Conservation (phyloP, 2,797 vertebrate species). For the Pseudochirops corinnae region DNA sequence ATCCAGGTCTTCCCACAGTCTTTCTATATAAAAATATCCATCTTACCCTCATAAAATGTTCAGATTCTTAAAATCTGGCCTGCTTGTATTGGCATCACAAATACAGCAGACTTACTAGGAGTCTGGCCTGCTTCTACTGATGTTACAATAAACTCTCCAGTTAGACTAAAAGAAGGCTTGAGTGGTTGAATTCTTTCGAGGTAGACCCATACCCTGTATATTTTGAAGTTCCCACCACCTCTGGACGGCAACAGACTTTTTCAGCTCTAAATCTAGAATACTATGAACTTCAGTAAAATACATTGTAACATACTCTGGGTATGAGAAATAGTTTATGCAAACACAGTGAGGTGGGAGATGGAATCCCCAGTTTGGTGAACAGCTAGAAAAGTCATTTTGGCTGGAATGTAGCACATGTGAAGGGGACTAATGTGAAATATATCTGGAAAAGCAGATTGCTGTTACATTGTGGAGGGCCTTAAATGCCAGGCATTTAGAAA, state of each 20-base stretch:
- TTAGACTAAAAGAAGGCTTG: too few relatives aligned
- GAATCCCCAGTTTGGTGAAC: neutral
- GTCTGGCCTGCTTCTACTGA: too few relatives aligned
- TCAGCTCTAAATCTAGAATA: neutral
- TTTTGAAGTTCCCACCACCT: too few relatives aligned
- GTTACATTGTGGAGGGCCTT: neutral
- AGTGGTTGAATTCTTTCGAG: too few relatives aligned
- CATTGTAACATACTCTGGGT: neutral
- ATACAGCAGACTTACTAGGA: too few relatives aligned
- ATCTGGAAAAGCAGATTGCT: neutral
- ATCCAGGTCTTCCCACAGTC: too few relatives aligned
- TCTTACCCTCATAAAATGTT: too few relatives aligned
- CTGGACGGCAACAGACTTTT: neutral
- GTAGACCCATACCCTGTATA: too few relatives aligned
- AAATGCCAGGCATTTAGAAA: neutral
- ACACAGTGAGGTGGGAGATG: neutral
- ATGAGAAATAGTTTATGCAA: neutral
- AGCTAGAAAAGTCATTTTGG: neutral
- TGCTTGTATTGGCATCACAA: too few relatives aligned
- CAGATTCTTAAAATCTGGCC: too few relatives aligned
- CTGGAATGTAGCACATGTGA: neutral
- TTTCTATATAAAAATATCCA: too few relatives aligned
- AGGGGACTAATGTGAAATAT: neutral
- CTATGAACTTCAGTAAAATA: neutral
- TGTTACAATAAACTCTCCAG: too few relatives aligned